phyloP scores from a whole-genome alignment of 2,888 invertebrate species.

The Cosmorhoe ocellata region DNA sequence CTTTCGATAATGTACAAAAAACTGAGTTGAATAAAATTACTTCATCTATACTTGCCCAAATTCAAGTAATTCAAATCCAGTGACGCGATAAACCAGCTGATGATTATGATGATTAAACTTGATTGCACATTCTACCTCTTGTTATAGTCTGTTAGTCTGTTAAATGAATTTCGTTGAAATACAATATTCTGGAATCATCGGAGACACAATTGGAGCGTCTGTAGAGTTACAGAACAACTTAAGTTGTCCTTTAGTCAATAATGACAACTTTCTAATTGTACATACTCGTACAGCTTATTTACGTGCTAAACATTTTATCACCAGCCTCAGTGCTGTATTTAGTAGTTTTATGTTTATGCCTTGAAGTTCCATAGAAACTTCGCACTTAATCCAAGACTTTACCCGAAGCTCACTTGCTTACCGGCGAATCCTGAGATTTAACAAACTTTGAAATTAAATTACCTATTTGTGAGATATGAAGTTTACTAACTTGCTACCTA shows the following conservation, averaged over 20 bases:
- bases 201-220: not conserved
- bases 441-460: slow-evolving; percentile 22
- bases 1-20: too few species aligned
- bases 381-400: slow-evolving; percentile 15
- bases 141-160: too few species aligned
- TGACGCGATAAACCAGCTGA: too few species aligned
- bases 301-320: slow-evolving; percentile 27
- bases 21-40: too few species aligned
- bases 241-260: slow-evolving; percentile 1
- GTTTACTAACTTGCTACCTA: not conserved
- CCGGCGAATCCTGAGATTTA: slow-evolving; percentile 14
- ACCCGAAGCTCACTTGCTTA: slow-evolving; percentile 19
- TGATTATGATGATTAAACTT: too few species aligned
- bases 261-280: slow-evolving; percentile 27
- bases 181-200: too few species aligned
- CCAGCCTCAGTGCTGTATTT: slow-evolving; percentile 23
- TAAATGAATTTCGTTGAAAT: too few species aligned
- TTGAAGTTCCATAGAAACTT: slow-evolving; percentile 25
- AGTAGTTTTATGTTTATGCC: slow-evolving; percentile 29
- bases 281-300: slow-evolving; percentile 28
- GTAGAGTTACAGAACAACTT: not conserved
- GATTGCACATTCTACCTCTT: too few species aligned
- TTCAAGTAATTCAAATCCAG: too few species aligned
- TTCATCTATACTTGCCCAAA: too few species aligned
- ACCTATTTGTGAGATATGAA: slow-evolving; percentile 12